phyloP scores from a whole-genome alignment of 2,797 vertebrate species.

The Taenioides sp. region DNA sequence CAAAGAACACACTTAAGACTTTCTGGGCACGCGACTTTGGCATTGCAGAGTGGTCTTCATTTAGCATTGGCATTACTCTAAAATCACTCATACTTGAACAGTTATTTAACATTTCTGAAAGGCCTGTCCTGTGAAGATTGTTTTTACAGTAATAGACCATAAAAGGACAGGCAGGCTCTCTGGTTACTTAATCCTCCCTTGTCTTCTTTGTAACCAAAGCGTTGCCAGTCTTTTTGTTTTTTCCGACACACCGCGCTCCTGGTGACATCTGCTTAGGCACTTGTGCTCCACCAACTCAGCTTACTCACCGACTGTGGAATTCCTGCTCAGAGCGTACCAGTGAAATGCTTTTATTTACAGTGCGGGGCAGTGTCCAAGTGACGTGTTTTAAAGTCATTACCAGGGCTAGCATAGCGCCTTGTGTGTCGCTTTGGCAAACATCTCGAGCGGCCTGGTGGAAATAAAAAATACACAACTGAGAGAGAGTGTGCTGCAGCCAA shows the following conservation, averaged over 20 bases:
- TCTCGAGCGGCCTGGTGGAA: conserved; percentile 40
- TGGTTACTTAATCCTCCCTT: conserved; percentile 61
- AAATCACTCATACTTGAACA: conserved; percentile 42
- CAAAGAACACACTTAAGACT: too few species aligned
- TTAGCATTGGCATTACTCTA: neutral
- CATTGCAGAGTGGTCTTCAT: neutral
- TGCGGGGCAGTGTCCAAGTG: conserved; percentile 66
- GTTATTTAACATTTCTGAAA: conserved; percentile 40
- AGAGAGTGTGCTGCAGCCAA: conserved; percentile 49
- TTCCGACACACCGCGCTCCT: conserved; percentile 61
- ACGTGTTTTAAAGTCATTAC: conserved; percentile 74
- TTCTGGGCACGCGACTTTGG: neutral
- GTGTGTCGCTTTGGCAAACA: conserved; percentile 52
- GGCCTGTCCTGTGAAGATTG: conserved; percentile 41
- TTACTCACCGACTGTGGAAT: conserved; percentile 74
- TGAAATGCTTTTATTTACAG: conserved; percentile 78
- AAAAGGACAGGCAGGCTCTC: conserved; percentile 55
- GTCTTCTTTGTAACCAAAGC: conserved; percentile 61
- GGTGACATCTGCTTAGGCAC: conserved; percentile 78
- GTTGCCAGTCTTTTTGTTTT: conserved; percentile 59
- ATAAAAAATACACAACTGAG: conserved; percentile 32
- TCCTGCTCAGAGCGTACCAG: conserved; percentile 64
- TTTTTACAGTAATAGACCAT: conserved; percentile 38
- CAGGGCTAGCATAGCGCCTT: conserved; percentile 49
- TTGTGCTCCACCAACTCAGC: conserved; percentile 62